Conservation (phyloP, 2,888 invertebrate species). For the Zaprionus bogoriensis region DNA sequence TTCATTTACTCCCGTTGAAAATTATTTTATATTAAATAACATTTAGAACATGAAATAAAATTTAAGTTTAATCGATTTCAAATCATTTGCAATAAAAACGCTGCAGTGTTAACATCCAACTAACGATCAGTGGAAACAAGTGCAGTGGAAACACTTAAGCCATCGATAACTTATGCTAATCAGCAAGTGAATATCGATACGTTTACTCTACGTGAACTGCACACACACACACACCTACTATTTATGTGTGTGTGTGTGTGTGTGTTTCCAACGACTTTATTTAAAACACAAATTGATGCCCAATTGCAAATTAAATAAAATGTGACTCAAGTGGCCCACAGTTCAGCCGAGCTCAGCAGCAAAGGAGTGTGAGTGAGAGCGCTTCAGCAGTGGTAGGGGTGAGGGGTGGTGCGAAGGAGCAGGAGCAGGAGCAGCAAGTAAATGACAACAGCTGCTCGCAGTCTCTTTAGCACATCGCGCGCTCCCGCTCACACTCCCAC, state of each 20-base stretch:
- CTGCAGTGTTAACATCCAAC: neutral
- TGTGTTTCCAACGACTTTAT: too few species aligned
- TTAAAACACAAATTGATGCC: slow-evolving; percentile 45
- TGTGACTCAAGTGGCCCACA: slow-evolving; percentile 56
- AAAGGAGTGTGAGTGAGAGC: too few species aligned
- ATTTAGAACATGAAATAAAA: too few species aligned
- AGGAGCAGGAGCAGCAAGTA: slow-evolving; percentile 28
- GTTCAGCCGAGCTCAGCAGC: slow-evolving; percentile 12
- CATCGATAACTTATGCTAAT: too few species aligned
- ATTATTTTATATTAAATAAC: too few species aligned
- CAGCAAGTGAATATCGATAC: neutral
- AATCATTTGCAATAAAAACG: neutral
- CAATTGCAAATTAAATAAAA: slow-evolving; percentile 59
- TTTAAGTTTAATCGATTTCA: neutral
- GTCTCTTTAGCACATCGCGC: slow-evolving; percentile 20
- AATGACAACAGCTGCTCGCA: slow-evolving; percentile 67
- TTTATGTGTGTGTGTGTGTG: too few species aligned
- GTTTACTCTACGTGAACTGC: too few species aligned
- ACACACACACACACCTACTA: too few species aligned
- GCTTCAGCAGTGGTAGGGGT: neutral
- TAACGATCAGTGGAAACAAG: neutral
- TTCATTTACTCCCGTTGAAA: too few species aligned
- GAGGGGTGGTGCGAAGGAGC: neutral
- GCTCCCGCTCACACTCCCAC: slow-evolving; percentile 5
- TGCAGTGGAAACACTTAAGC: too few species aligned